Evolutionary conservation across 1,140 invertebrate species (phyloP).

Genomic region (Zaprionus ornatus): DNA sequence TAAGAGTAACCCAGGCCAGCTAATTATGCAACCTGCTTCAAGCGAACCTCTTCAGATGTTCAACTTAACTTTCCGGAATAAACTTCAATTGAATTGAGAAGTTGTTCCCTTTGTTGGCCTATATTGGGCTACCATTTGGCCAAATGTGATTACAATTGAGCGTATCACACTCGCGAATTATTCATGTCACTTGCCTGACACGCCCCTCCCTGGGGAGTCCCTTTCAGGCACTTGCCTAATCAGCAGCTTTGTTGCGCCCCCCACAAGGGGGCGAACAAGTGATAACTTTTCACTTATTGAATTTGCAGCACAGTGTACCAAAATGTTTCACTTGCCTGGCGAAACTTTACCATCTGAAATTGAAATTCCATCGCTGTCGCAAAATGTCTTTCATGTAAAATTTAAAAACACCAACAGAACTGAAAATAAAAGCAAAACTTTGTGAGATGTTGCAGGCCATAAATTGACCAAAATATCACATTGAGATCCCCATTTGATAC

Average conservation of each 20-base stretch:
- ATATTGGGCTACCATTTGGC: conserved; percentile 40
- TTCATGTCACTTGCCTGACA: conserved; percentile 45
- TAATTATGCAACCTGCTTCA: conserved; percentile 34
- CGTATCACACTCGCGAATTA: conserved; percentile 31
- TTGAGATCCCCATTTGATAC: not conserved
- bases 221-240: conserved; percentile 31
- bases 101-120: conserved; percentile 37
- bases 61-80: conserved; percentile 35
- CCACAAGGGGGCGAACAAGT: conserved; percentile 6
- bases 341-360: conserved; percentile 34
- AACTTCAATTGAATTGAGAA: conserved; percentile 50
- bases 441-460: not conserved
- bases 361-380: conserved; percentile 41
- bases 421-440: conserved; percentile 22
- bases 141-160: conserved; percentile 47
- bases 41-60: conserved; percentile 21
- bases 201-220: conserved; percentile 9
- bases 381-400: conserved; percentile 19
- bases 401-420: conserved; percentile 19
- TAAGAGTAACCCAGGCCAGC: conserved; percentile 14
- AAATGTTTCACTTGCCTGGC: conserved; percentile 37
- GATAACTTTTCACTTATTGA: conserved; percentile 52
- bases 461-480: conserved; percentile 4
- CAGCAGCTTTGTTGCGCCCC: conserved; percentile 32
- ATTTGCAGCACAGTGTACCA: conserved; percentile 37